These are phyloP conservation scores for Empidonax alnorum DNA, from an alignment of 2,113 vertebrate species.

Conservation along the genomic window DNA sequence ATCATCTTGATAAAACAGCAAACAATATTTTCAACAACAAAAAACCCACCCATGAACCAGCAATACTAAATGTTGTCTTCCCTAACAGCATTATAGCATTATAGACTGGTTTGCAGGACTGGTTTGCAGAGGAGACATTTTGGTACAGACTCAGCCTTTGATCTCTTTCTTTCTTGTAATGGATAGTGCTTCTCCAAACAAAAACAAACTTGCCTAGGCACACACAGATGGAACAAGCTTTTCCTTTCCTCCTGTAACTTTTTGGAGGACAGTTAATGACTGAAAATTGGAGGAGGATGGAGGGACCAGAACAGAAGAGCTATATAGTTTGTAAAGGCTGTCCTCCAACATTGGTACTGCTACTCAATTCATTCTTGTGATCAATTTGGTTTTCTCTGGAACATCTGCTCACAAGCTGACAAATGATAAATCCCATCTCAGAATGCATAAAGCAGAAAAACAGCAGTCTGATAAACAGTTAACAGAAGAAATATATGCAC, in stretches of 20 bases:
- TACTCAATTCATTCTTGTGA: conserved; percentile 52
- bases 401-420: conserved; percentile 72
- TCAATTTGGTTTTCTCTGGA: conserved; percentile 64
- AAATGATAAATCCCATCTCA: conserved; percentile 68
- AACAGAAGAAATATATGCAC: conserved; percentile 69
- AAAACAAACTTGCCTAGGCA: not conserved
- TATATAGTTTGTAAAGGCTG: conserved; percentile 47
- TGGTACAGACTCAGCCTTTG: not conserved
- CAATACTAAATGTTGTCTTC: not conserved
- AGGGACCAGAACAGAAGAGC: not conserved
- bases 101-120: not conserved
- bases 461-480: conserved; percentile 72
- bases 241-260: not conserved
- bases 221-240: not conserved
- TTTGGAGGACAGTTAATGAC: not conserved
- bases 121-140: not conserved
- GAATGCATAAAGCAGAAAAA: conserved; percentile 74
- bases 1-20: conserved; percentile 17
- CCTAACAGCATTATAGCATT: not conserved
- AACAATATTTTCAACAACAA: not conserved
- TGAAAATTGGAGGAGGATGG: not conserved
- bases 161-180: not conserved
- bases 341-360: not conserved
- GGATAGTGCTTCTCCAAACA: not conserved
- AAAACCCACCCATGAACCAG: not conserved